Evolutionary conservation across 2,888 invertebrate species (phyloP).

Genomic region (Pristionchus fissidentatus): DNA sequence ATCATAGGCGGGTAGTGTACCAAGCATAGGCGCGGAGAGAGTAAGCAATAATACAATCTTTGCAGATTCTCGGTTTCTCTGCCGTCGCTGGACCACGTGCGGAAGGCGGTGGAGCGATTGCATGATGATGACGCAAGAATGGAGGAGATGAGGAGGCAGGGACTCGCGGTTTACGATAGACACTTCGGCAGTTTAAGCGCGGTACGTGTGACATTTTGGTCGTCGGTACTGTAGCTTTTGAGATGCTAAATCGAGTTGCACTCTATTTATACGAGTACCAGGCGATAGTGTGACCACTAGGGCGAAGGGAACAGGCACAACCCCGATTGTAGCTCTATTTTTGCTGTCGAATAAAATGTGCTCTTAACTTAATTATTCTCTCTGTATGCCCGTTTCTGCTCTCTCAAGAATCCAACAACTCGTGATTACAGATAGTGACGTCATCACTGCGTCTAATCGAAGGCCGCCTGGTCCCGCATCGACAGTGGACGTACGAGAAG

Average conservation of each 20-base stretch:
- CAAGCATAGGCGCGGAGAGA: too few species aligned
- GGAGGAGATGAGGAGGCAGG: constrained; percentile 19
- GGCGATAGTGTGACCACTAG: too few species aligned
- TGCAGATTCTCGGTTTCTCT: constrained; percentile 35
- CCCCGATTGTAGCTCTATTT: too few species aligned
- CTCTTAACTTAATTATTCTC: background rate
- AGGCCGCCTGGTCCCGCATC: constrained; percentile 34
- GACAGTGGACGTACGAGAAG: constrained; percentile 22
- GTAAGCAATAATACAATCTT: background rate
- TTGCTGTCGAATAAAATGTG: too few species aligned
- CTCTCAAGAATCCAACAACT: background rate
- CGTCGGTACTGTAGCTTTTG: background rate
- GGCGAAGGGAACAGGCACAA: too few species aligned
- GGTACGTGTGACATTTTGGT: background rate
- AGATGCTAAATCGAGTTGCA: background rate
- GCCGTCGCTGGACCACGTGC: background rate
- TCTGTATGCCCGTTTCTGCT: background rate
- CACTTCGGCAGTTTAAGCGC: constrained; percentile 10
- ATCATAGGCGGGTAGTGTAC: too few species aligned
- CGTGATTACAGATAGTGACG: constrained; percentile 4
- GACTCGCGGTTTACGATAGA: background rate
- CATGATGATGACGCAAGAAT: background rate
- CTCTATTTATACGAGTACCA: background rate
- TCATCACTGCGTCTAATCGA: constrained; percentile 36
- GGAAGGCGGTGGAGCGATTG: background rate